Percentiles rank a stretch among this genome's conserved stretches.
Evolutionary conservation across 2,797 vertebrate species (phyloP).

Genomic region (Muscicapa striata): DNA sequence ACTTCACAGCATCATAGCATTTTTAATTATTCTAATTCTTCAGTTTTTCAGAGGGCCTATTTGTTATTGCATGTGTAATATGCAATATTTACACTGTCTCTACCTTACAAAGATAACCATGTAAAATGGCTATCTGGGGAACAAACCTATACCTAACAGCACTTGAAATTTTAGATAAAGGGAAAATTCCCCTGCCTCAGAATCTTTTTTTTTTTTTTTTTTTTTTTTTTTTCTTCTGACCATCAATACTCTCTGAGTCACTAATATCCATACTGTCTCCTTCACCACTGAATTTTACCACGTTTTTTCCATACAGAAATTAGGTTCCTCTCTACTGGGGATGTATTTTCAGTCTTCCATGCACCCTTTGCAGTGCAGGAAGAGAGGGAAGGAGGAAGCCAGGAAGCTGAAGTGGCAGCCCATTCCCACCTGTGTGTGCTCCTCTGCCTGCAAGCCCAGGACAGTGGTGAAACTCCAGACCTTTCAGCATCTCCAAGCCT

Average conservation of each 20-base stretch:
- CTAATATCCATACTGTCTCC: background rate
- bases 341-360: background rate
- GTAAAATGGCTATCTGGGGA: background rate
- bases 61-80: background rate
- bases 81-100: background rate
- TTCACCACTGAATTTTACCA: background rate
- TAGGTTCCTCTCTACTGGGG: background rate
- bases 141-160: background rate
- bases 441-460: background rate
- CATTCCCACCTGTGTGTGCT: fast-evolving
- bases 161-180: background rate
- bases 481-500: background rate
- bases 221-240: background rate
- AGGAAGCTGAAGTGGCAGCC: fast-evolving
- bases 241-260: background rate
- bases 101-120: background rate
- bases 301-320: background rate
- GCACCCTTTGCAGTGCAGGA: background rate
- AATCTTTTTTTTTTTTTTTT: background rate
- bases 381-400: background rate
- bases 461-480: background rate
- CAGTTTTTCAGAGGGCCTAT: background rate
- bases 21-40: slow-evolving; percentile 27
- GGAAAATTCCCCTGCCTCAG: background rate
- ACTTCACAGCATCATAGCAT: background rate